Evolutionary conservation across 2,797 vertebrate genomes (phyloP).

Genomic region (Pachyuromys duprasi): DNA sequence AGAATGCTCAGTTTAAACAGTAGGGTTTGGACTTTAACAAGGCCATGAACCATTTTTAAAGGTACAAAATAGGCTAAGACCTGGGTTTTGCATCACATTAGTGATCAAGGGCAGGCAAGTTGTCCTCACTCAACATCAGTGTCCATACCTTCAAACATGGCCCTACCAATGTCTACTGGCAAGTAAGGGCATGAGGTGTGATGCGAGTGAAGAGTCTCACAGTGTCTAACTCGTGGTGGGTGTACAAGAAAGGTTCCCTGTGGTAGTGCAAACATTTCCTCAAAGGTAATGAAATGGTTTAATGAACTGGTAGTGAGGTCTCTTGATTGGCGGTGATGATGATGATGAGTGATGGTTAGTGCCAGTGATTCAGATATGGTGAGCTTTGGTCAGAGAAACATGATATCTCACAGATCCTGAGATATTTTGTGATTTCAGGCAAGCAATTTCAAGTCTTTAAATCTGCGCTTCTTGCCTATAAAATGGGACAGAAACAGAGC

Average conservation of each 20-base stretch:
- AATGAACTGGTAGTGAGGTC: not conserved
- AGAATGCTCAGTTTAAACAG: not conserved
- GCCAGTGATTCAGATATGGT: not conserved
- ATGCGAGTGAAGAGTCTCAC: not conserved
- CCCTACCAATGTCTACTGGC: not conserved
- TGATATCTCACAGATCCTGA: not conserved
- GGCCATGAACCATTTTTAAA: not conserved
- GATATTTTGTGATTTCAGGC: not conserved
- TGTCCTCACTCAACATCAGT: not conserved
- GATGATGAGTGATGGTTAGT: not conserved
- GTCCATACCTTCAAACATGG: not conserved
- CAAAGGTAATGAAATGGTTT: not conserved
- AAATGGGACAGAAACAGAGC: not conserved
- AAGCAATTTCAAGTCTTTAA: slow-evolving; percentile 26
- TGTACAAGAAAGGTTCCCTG: not conserved
- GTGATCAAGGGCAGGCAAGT: not conserved
- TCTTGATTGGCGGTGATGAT: not conserved
- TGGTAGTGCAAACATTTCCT: not conserved
- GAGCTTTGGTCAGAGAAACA: slow-evolving; percentile 26
- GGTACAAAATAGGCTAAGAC: not conserved
- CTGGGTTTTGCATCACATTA: not conserved
- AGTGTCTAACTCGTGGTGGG: not conserved
- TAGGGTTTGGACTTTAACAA: slow-evolving; percentile 19
- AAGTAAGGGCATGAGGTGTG: not conserved
- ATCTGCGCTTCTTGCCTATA: not conserved